Evolutionary conservation across 2,888 invertebrate genomes (phyloP), one percentile per base, ranked within the genome.

Genomic region (Phorcus lineatus): DNA sequence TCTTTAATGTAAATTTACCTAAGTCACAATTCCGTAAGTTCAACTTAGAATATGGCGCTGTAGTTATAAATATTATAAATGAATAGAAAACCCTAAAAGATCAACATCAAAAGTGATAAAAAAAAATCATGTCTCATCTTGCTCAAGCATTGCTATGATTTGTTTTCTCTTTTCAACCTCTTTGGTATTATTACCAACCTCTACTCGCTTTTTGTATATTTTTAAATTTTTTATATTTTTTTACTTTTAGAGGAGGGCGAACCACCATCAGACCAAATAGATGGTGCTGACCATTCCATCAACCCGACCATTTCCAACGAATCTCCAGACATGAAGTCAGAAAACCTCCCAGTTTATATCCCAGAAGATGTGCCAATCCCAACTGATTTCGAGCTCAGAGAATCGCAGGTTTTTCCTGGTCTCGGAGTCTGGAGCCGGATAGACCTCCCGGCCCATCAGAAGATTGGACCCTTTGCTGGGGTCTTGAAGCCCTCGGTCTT

Each of bases 391-490:
- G 84, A 86, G 57, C 81, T 87, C 13, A 62, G 81, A 7, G 83
- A 84, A 75, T 85, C 85, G 2, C 78, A 81, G 54, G 83, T 85
- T 40, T 83, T 76, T 40, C 70, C 82, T 19, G 87, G 86, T 11
- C 81, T 85, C 6, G 87, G 87, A 6, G 85, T 87, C 0, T 86
- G 86, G 86, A 83, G 83, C 9, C 82, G 80, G 55, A 79, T 78
- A 13, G 54, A 74, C 47, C 66, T 86, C 16, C 78, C 80, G 0
- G 76, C 55, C 13, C 84, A 83, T 11, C 78, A 83, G 67, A 85
- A 84, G 74, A 78, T 87, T 77, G 87, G 87, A 52, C 87, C 87
- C 1, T 87, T 87, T 66, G 78, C 78, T 0, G 87, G 87, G 3
- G 80, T 81, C n/a, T 47, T 85, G 22, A 83, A 80, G 36, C 67